Evolutionary conservation across 2,113 vertebrate genomes (phyloP), one percentile per base, ranked within the genome.

Genomic region (Lampris megalopsis): DNA sequence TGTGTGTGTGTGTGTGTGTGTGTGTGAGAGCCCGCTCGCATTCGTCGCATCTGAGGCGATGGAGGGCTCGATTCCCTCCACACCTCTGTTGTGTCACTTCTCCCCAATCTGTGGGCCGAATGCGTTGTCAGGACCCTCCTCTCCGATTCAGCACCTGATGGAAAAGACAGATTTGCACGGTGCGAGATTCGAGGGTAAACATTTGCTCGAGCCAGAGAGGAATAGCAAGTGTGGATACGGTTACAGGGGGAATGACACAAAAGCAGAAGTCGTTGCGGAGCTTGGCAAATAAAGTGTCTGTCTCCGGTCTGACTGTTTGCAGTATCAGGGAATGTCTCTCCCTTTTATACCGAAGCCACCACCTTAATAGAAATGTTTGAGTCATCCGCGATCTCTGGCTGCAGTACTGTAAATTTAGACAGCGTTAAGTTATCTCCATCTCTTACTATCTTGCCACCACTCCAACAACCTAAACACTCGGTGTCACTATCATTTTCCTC

Each of bases 141-240:
- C 79, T 86, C 77, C 48, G 80, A 88, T 88, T 79, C 75, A 50
- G 48, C 43, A 89, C 82, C 86, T 77, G 85, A 90, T 80, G 83
- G 79, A 81, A 63, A 79, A 76, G 83, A 86, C 73, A 79, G 88
- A 89, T 91, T 90, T 80, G 83, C 63, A 68, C 78, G 73, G 87
- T 68, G 75, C 84, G 45, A 76, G 83, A 89, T 85, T 89, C n/a
- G 36, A 84, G 86, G 71, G 90, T 88, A 92, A 93, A 94, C 89
- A 92, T 93, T 93, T 92, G 82, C 89, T 75, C 77, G 64, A 64
- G 86, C 85, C 76, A 81, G 83, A 92, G 82, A 92, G 79, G 79
- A 92, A 88, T 81, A 73, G 88, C 77, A 79, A 84, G 83, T 80
- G 58, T 68, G 64, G 79, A 61, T 73, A 73, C 38, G 70, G 86